Conservation (phyloP, 2,797 vertebrate species). For the Selene dorsalis region DNA sequence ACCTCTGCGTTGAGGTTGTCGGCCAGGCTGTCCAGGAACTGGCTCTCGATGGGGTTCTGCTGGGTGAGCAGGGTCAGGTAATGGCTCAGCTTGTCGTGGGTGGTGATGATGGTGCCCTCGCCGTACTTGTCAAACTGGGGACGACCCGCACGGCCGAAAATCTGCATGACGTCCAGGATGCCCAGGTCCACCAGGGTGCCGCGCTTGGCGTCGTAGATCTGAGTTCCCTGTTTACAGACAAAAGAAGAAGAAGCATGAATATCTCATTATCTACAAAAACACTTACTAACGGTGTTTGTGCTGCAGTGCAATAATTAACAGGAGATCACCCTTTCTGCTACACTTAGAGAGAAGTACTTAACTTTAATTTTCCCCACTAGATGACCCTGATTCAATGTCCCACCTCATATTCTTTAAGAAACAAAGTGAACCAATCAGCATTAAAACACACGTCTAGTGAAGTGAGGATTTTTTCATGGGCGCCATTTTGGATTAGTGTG, state of each 20-base stretch:
- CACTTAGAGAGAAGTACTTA: too few species aligned
- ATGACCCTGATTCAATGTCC: too few species aligned
- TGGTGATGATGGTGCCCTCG: constrained; percentile 96
- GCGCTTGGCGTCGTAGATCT: constrained; percentile 98
- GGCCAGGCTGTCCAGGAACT: constrained; percentile 93
- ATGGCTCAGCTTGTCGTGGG: constrained; percentile 97
- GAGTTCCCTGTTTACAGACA: constrained; percentile 90
- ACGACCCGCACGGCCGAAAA: constrained; percentile 96
- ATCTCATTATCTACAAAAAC: neutral
- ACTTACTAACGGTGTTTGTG: neutral
- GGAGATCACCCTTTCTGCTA: too few species aligned
- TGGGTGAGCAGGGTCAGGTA: constrained; percentile 97
- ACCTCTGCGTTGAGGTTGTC: constrained; percentile 99
- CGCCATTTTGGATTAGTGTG: too few species aligned
- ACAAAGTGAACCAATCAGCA: too few species aligned
- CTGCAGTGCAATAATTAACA: neutral
- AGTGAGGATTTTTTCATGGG: too few species aligned
- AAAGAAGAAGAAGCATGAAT: neutral
- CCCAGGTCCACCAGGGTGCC: constrained; percentile 97
- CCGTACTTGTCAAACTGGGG: constrained; percentile 98
- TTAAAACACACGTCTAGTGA: too few species aligned
- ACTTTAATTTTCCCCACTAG: too few species aligned
- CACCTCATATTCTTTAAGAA: too few species aligned
- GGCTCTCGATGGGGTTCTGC: constrained; percentile 99
- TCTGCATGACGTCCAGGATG: constrained; percentile 99